Evolutionary conservation across 2,113 vertebrate genomes (phyloP), one percentile per base, ranked within the genome.

Genomic region (Tragelaphus buxtoni): DNA sequence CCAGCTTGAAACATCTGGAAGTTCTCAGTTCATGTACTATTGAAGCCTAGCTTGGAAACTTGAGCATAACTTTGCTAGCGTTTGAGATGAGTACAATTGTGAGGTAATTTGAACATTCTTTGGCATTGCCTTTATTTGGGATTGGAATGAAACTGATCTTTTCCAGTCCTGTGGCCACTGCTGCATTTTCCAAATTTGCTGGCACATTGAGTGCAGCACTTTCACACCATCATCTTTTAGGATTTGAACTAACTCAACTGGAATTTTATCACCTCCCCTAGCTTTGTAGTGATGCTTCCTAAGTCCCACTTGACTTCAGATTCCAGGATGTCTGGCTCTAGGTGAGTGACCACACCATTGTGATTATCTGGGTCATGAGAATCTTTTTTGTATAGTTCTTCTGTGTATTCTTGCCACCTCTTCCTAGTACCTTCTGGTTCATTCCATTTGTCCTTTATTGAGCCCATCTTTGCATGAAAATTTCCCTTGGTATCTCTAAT

Each of bases 21-120:
- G 1, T 35, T 69, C 63, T 35, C 0, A 0, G n/a, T 35, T 69
- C 18, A 22, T 4, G 18, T 11, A 69, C n/a, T 35, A 11, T 22
- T 22, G 18, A 69, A 69, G n/a, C n/a, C n/a, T 69, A 35, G n/a
- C 63, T 69, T 69, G 63, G 63, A 69, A 35, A 69, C 17, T 22
- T 69, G 63, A 35, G 18, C 63, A 35, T 69, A 35, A 69, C 9
- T 69, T 69, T 69, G n/a, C n/a, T 69, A 69, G n/a, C 2, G 1
- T 69, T 20, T 69, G 63, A 35, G 18, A 69, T 69, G 63, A 69
- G 9, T 69, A 35, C 18, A 35, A 11, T 11, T 69, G n/a, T 69
- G 63, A 1, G 4, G 63, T 69, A 35, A 22, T 69, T 20, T 69
- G n/a, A 22, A 35, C n/a, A 11, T 69, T 69, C n/a, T 69, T 22